Evolutionary conservation across 64 coral and sea anemone species (phyloP).

Genomic region (Platygyra sinensis): DNA sequence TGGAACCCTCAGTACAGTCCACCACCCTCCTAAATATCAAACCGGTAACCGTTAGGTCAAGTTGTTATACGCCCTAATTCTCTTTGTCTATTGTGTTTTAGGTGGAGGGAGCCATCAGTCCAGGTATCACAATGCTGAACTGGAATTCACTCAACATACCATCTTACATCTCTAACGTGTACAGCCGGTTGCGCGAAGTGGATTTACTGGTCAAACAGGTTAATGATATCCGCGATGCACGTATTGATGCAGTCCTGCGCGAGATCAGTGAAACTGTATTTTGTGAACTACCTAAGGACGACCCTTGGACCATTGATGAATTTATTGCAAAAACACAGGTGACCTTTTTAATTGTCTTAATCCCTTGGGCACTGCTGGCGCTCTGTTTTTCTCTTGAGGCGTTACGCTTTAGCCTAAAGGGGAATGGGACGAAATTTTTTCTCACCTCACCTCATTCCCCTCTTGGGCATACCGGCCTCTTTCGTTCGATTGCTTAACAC

Average conservation of each 20-base stretch:
- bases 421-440: no score
- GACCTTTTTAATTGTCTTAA: not conserved
- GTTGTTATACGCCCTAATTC: not conserved
- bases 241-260: conserved; percentile 80
- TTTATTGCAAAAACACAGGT: conserved; percentile 80
- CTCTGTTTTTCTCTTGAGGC: no score
- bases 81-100: not conserved
- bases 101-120: conserved; percentile 91
- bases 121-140: conserved; percentile 83
- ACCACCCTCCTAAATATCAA: no score
- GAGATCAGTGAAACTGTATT: conserved; percentile 85
- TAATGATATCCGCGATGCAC: conserved; percentile 90
- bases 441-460: no score
- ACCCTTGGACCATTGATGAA: conserved; percentile 82
- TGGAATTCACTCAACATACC: conserved; percentile 94
- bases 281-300: conserved; percentile 73
- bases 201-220: conserved; percentile 89
- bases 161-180: conserved; percentile 79
- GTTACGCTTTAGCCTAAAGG: no score
- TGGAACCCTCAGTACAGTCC: no score
- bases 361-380: no score
- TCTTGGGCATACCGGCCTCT: no score
- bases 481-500: no score
- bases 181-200: conserved; percentile 75
- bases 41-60: no score